Percentiles rank a stretch among this genome's conserved stretches.
These are phyloP conservation scores for Idaea aversata DNA, from an alignment of 2,888 invertebrate genomes.

Conservation along the genomic window DNA sequence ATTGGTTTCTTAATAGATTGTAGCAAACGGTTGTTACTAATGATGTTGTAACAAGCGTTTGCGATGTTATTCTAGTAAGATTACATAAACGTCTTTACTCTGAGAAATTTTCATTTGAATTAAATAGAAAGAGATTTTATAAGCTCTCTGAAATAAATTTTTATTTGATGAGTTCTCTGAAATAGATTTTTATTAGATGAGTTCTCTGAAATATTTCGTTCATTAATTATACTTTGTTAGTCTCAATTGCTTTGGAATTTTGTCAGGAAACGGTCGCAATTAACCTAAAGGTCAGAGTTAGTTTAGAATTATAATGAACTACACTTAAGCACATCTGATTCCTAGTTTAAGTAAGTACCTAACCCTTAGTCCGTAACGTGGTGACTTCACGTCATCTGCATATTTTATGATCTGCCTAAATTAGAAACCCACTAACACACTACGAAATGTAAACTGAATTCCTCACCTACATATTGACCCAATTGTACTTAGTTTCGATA, in stretches of 20 bases:
- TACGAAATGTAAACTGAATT: not conserved
- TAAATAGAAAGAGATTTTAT: not conserved
- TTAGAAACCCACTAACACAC: slow-evolving; percentile 3
- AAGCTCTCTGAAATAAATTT: too few species aligned
- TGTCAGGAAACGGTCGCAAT: too few species aligned
- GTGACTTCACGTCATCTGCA: not conserved
- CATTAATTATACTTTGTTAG: too few species aligned
- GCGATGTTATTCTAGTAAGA: not conserved
- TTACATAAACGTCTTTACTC: not conserved
- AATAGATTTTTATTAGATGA: too few species aligned
- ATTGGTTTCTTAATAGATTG: not conserved
- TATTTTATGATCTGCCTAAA: slow-evolving; percentile 6
- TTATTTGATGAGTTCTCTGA: too few species aligned
- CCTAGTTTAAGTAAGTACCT: too few species aligned
- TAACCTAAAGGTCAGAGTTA: too few species aligned
- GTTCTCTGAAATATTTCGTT: too few species aligned
- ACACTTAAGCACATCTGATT: too few species aligned
- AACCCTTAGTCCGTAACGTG: not conserved
- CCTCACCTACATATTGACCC: not conserved
- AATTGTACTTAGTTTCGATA: not conserved
- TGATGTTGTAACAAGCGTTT: not conserved
- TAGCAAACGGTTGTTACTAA: not conserved
- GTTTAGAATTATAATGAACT: too few species aligned
- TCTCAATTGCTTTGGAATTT: too few species aligned
- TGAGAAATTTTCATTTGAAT: not conserved